phyloP scores from a whole-genome alignment of 2,797 vertebrate species.

The Sandelia bainsii region DNA sequence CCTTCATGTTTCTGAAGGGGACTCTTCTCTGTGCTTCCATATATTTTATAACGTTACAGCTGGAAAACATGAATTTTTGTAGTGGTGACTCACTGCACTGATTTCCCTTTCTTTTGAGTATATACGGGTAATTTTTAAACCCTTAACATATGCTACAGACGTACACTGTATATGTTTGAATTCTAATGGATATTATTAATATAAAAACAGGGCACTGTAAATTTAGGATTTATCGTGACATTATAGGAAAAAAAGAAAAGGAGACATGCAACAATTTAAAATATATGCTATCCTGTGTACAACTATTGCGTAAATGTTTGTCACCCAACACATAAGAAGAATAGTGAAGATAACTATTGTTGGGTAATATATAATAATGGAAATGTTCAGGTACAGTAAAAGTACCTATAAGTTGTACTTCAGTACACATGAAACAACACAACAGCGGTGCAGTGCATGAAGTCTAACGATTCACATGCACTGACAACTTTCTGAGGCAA shows the following conservation, averaged over 20 bases:
- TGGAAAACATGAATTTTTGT: not conserved
- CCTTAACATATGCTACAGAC: not conserved
- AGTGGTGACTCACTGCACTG: too few species aligned
- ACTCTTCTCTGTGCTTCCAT: slow-evolving; percentile 2
- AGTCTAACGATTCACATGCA: slow-evolving; percentile 20
- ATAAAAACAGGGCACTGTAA: not conserved
- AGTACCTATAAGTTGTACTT: too few species aligned
- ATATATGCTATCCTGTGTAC: too few species aligned
- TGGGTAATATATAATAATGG: too few species aligned
- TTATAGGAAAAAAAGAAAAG: not conserved
- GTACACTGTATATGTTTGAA: not conserved
- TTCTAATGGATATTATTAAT: too few species aligned
- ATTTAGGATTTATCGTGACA: not conserved
- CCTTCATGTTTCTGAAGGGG: slow-evolving; percentile 22
- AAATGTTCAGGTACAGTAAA: too few species aligned
- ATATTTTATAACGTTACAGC: not conserved
- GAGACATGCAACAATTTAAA: not conserved
- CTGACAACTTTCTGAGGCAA: slow-evolving; percentile 5
- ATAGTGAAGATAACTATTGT: too few species aligned
- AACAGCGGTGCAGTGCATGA: not conserved
- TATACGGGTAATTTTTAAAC: not conserved
- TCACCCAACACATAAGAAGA: too few species aligned
- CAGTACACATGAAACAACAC: not conserved
- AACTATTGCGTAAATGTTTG: too few species aligned
- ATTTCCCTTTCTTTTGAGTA: too few species aligned